Evolutionary conservation across 2,888 invertebrate genomes (phyloP).

Genomic region (Petrolisthes manimaculis): DNA sequence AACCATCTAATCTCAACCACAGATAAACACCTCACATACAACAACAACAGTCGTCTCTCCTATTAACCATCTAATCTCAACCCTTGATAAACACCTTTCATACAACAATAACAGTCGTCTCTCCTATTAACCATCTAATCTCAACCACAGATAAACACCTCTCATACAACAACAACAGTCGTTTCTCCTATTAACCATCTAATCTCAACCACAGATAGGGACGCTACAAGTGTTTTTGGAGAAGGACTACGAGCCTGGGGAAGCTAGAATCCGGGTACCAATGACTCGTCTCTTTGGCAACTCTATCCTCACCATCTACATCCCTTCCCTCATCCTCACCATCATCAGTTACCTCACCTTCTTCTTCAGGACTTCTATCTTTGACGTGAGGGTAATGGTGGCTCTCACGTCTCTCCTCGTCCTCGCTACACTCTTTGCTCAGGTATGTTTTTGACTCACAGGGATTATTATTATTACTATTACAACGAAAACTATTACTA

Average conservation of each 20-base stretch:
- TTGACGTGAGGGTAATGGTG: constrained; percentile 51
- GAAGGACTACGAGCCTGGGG: constrained; percentile 17
- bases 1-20: no score
- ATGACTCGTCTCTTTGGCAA: constrained; percentile 44
- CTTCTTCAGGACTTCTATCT: constrained; percentile 56
- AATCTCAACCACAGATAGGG: constrained; percentile 46
- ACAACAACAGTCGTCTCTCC: no score
- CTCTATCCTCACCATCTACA: constrained; percentile 56
- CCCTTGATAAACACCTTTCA: no score
- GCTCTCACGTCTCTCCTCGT: constrained; percentile 53
- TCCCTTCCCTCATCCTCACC: constrained; percentile 51
- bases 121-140: no score
- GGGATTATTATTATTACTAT: neutral
- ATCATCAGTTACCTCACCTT: constrained; percentile 57
- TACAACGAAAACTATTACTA: neutral
- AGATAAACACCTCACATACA: no score
- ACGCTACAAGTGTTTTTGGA: constrained; percentile 26
- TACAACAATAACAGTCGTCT: no score
- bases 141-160: no score
- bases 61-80: no score
- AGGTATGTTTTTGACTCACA: constrained; percentile 19
- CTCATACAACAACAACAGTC: no score
- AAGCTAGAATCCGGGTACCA: constrained; percentile 43
- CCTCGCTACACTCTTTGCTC: constrained; percentile 53
- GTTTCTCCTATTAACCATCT: no score